These are phyloP conservation scores for Globia sparganii DNA, from an alignment of 2,888 invertebrate species.

Conservation along the genomic window DNA sequence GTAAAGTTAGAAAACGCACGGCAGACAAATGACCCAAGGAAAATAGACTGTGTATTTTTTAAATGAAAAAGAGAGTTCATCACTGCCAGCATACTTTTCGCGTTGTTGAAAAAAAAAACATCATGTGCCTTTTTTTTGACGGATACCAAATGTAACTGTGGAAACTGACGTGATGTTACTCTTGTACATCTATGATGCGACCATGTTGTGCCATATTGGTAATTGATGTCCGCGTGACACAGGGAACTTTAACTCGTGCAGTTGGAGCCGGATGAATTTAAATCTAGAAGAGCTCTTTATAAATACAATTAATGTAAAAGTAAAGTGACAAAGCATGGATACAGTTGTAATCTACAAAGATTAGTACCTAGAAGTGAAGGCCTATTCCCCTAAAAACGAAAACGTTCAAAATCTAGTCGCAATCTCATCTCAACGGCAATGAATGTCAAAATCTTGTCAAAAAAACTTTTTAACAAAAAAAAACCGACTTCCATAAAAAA, in stretches of 20 bases:
- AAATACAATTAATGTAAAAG: neutral
- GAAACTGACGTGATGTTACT: constrained; percentile 19
- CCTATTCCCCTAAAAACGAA: neutral
- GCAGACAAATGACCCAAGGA: constrained; percentile 38
- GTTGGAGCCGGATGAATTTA: neutral
- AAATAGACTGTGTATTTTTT: constrained; percentile 32
- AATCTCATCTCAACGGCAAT: neutral
- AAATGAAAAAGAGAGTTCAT: constrained; percentile 29
- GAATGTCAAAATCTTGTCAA: neutral
- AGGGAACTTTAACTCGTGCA: neutral
- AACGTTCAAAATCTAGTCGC: neutral
- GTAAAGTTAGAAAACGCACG: constrained; percentile 26
- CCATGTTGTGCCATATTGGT: constrained; percentile 19
- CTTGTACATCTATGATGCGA: constrained; percentile 18
- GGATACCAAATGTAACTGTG: constrained; percentile 16
- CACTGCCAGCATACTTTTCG: constrained; percentile 21
- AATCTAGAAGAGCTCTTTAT: neutral
- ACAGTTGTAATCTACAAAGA: neutral
- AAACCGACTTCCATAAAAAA: too few species aligned
- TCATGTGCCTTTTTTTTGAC: neutral
- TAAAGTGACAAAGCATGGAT: neutral
- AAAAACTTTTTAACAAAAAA: too few species aligned
- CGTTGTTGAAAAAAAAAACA: constrained; percentile 13
- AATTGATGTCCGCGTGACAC: constrained; percentile 24
- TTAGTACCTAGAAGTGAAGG: neutral